Evolutionary conservation across 2,888 invertebrate species (phyloP), one percentile per base, ranked within the genome.

Genomic region (Pterostichus niger): DNA sequence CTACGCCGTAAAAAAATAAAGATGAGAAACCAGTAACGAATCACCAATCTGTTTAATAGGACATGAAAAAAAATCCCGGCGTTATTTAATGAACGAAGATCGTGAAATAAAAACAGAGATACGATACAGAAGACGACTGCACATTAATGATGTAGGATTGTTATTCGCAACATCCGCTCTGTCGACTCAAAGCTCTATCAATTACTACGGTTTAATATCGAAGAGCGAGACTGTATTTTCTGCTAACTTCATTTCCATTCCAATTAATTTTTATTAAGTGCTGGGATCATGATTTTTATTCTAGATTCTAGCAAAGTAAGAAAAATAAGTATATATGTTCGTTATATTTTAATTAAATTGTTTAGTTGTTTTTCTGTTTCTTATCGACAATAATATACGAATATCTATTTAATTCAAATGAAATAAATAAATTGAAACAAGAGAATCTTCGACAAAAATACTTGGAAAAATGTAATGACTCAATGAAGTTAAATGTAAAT

Each of bases 1-100:
- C 2, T n/a, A 56, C 9, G 1, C 3, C 3, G 31, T 6, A 9
- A 59, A 24, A 59, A 6, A 59, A 59, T 31, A 59, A 59, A 6
- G 44, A 59, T 78, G 13, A 78, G 40, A 78, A 78, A 33, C 40
- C 33, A 35, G 77, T 78, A 78, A 78, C 59, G 17, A 78, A 78
- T 59, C 59, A 78, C 40, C 40, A 59, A 59, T 59, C 59, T 59
- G 31, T 24, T 56, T 56, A 56, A 56, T 59, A 33, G 24, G n/a
- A 59, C 24, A 59, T 59, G n/a, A n/a, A 24, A 59, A 24, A 59
- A 59, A 33, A 15, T n/a, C 31, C 33, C 11, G 54, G 24, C 59
- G 9, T 31, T 33, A 31, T 59, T 59, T 59, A 59, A 59, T 24
- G 24, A 24, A 24, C 59, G 31, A 59, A 59, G 59, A 59, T 59